Evolutionary conservation across 2,113 vertebrate genomes (phyloP), one percentile per base, ranked within the genome.

Genomic region (Bos indicus): DNA sequence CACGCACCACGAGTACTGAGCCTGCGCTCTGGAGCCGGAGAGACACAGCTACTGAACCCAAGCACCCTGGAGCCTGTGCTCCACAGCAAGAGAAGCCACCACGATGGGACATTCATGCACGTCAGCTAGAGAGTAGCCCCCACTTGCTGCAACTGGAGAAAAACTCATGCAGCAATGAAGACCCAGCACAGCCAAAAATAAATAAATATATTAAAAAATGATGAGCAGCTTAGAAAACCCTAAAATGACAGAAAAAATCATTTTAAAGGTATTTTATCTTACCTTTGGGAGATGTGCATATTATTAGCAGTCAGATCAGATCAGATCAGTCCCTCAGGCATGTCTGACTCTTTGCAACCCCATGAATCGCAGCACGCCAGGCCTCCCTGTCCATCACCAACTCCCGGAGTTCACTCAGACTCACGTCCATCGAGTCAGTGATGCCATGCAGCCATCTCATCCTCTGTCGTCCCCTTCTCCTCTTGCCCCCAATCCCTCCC

Each of bases 21-120:
- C n/a, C 10, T 74, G n/a, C 0, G 10, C 19, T 40, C 67, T 74
- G 3, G n/a, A 23, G 67, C 67, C 0, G 0, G n/a, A 71, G 67
- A 40, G 67, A 71, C 67, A 67, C 4, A 12, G 36, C 19, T 71
- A 5, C n/a, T 21, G 64, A 71, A 9, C n/a, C 64, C 67, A 71
- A 71, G n/a, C 19, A 40, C 19, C n/a, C 67, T 12, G 21, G 19
- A 40, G 21, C 19, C n/a, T 40, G n/a, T 23, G n/a, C n/a, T 6
- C n/a, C 67, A 74, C 67, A 23, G 21, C n/a, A 40, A 74, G 67
- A 40, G 67, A 40, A 23, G n/a, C 67, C n/a, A 40, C 67, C 19
- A 1, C 0, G 2, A 40, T 25, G 2, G 67, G 67, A 23, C 2
- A 5, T 13, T 40, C 67, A 74, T 6, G n/a, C 19, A 2, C 5